phyloP scores from a whole-genome alignment of 2,113 vertebrate genomes.

The Ailuropoda melanoleuca region DNA sequence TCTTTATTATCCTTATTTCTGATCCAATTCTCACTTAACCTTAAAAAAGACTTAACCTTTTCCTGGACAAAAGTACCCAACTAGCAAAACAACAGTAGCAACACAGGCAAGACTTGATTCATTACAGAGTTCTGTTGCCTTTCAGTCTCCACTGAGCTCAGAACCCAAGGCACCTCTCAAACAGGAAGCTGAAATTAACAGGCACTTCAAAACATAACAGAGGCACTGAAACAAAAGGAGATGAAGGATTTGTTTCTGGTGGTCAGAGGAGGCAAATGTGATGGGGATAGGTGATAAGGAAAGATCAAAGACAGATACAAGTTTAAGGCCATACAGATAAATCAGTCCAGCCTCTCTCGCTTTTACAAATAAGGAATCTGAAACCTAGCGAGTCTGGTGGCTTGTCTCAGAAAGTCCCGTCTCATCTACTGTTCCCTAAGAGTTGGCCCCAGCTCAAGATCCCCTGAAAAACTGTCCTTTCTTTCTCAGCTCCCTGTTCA shows the following conservation, averaged over 20 bases:
- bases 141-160: neutral
- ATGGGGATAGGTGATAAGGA: neutral
- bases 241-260: neutral
- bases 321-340: neutral
- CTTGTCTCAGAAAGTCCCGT: neutral
- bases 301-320: neutral
- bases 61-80: neutral
- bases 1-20: neutral
- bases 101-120: neutral
- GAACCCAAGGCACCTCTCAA: neutral
- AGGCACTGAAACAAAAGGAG: neutral
- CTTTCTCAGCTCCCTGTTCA: neutral
- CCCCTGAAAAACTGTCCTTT: neutral
- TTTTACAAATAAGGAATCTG: neutral
- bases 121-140: neutral
- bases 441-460: neutral
- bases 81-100: neutral
- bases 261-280: neutral
- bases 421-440: neutral
- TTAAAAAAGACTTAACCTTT: neutral
- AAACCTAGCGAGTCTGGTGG: neutral
- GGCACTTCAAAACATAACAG: constrained; percentile 15
- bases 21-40: neutral
- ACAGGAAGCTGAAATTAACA: constrained; percentile 1
- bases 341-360: neutral